Evolutionary conservation across 2,113 vertebrate species (phyloP).

Genomic region (Gallinago media): DNA sequence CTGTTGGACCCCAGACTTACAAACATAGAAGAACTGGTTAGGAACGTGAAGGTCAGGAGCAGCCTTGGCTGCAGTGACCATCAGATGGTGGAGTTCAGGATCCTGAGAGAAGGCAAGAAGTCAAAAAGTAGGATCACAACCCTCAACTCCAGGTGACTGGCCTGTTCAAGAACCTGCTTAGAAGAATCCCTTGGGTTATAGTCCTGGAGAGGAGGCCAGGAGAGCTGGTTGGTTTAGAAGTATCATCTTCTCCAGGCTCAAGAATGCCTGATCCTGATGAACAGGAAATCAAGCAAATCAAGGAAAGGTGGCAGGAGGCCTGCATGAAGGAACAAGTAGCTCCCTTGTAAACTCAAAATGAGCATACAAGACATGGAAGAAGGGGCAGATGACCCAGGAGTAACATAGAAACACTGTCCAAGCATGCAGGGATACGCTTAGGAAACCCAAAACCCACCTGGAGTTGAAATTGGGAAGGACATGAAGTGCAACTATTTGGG

Average conservation of each 20-base stretch:
- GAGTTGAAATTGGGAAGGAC: background rate
- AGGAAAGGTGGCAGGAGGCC: background rate
- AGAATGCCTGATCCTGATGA: background rate
- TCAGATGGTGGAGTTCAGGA: background rate
- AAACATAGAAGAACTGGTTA: background rate
- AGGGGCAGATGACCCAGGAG: background rate
- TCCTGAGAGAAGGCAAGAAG: background rate
- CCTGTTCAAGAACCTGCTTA: background rate
- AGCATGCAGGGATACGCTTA: background rate
- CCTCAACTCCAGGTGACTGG: background rate
- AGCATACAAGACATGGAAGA: background rate
- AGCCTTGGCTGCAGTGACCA: background rate
- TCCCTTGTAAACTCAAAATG: background rate
- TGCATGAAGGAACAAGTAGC: background rate
- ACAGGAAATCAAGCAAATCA: background rate
- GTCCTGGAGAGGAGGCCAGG: background rate
- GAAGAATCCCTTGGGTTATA: background rate
- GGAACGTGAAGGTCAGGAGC: background rate
- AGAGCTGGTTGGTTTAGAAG: background rate
- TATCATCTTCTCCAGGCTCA: background rate
- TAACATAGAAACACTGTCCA: background rate
- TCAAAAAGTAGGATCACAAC: background rate
- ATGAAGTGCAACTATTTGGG: background rate
- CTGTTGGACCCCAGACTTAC: background rate
- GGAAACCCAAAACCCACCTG: background rate